Percentiles rank a stretch among this genome's conserved stretches.
phyloP scores from a whole-genome alignment of 2,797 vertebrate genomes.

The Poecilia wingei region DNA sequence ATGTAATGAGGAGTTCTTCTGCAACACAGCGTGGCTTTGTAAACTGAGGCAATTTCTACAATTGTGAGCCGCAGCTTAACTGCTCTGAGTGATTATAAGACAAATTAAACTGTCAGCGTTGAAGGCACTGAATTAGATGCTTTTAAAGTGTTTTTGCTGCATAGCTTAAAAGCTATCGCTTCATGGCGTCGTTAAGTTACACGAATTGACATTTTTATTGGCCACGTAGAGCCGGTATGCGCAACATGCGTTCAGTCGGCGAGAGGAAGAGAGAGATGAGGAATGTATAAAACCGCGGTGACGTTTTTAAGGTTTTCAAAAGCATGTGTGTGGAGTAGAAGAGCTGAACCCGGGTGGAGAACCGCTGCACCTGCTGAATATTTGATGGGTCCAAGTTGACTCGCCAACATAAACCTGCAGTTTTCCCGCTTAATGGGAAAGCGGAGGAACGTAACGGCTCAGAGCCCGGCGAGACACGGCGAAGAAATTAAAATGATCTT shows the following conservation, averaged over 20 bases:
- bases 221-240: background rate
- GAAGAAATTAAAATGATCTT: conserved; percentile 17
- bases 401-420: background rate
- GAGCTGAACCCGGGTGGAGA: background rate
- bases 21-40: background rate
- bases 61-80: background rate
- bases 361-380: background rate
- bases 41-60: background rate
- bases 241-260: background rate
- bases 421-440: conserved; percentile 3
- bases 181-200: background rate
- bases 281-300: background rate
- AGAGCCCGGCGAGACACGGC: background rate
- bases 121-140: background rate
- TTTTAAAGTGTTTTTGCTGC: background rate
- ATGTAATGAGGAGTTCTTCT: background rate
- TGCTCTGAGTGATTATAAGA: background rate
- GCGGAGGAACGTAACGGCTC: background rate
- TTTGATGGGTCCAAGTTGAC: conserved; percentile 7
- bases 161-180: conserved; percentile 2
- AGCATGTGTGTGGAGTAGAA: background rate
- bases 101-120: background rate
- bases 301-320: background rate
- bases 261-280: too few relatives aligned
- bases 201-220: background rate